A percentile compares a stretch with the other conserved stretches of the same genome.
Conservation (phyloP, 2,797 vertebrate genomes). For the Eremophila alpestris region DNA sequence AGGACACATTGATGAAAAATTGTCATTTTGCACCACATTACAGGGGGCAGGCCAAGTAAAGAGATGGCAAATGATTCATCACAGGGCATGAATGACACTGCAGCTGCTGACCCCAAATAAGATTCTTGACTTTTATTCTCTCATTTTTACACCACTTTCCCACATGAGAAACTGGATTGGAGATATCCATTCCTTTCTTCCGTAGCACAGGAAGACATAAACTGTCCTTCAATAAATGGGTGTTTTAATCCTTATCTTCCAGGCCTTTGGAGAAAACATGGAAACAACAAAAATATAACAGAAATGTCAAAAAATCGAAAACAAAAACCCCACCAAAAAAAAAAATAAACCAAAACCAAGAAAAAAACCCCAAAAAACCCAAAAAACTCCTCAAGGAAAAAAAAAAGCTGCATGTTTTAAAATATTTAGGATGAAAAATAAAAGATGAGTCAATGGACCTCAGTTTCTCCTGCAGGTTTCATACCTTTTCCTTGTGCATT, state of each 20-base stretch:
- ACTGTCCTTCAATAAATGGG: neutral
- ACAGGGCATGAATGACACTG: neutral
- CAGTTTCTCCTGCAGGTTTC: neutral
- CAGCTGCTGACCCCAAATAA: neutral
- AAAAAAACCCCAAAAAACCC: too few species aligned
- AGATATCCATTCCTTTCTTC: neutral
- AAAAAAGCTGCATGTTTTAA: neutral
- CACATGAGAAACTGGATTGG: neutral
- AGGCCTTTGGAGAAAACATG: neutral
- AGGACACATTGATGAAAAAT: neutral
- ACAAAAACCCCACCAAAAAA: fast-evolving
- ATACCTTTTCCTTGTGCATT: neutral
- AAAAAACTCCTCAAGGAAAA: too few species aligned
- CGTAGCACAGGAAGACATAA: neutral
- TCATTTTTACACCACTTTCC: neutral
- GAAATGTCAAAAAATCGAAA: neutral
- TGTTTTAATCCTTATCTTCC: neutral
- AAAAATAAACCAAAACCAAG: too few species aligned
- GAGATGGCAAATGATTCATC: neutral
- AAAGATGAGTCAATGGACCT: neutral
- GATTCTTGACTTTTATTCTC: neutral
- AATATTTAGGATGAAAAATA: neutral
- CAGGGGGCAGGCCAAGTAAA: neutral
- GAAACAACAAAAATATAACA: neutral
- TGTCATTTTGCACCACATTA: neutral